Evolutionary conservation across 2,113 vertebrate species (phyloP), one percentile per base, ranked within the genome.

Genomic region (Cyprinodon variegatus): DNA sequence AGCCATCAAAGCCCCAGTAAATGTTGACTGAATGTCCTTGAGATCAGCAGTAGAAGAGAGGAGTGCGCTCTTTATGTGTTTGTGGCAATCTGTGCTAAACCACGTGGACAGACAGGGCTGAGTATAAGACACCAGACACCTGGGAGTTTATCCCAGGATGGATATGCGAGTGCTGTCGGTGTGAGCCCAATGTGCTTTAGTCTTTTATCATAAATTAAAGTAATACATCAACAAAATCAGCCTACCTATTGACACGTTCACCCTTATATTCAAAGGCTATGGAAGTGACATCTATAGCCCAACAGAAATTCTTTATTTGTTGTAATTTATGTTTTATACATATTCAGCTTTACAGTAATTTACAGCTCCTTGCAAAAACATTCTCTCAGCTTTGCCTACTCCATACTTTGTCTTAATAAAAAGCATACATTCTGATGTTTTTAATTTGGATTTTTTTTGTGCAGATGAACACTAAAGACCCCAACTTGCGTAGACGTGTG

Each of bases 21-120:
- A 91, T 85, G 89, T 89, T 92, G 91, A 91, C 89, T 83, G 82
- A 77, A 76, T 91, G 91, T 91, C 93, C 92, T 94, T 94, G 92
- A 90, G 84, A 82, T 74, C 73, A 80, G 45, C 29, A 22, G 72
- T 53, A 76, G 80, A 86, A 68, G 82, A 75, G 79, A 53, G 37
- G 61, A 67, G 81, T 43, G 70, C 1, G 65, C 65, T 70, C 37
- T 63, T 39, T 76, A 60, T 82, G 70, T 70, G 78, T 64, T 29
- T 65, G 41, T 11, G 48, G 45, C 53, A 61, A 78, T 73, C 66
- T 37, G 50, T 37, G 39, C 66, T 62, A 70, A 60, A 39, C 66
- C 70, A 29, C 72, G 78, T 76, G 77, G 36, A 64, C 60, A 46
- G 69, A 48, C 39, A 57, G 17, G 50, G 50, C 50, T 57, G 65